Conservation (phyloP, 1,140 invertebrate species). For the Muscidifurax raptorellus region DNA sequence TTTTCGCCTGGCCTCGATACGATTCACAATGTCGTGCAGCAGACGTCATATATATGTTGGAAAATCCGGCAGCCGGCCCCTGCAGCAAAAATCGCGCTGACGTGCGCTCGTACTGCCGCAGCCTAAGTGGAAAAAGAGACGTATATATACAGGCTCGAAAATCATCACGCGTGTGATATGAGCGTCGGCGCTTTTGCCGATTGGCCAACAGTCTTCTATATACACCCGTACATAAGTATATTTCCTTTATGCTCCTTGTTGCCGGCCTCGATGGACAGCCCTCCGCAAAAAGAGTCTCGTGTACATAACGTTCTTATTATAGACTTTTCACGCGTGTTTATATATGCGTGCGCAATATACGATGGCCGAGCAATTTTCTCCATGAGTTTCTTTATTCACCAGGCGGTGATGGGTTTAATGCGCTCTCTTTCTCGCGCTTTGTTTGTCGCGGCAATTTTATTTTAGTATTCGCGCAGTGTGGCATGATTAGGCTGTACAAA, state of each 20-base stretch:
- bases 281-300: not conserved
- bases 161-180: not conserved
- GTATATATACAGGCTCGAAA: not conserved
- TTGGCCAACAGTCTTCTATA: not conserved
- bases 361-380: too few species aligned
- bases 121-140: not conserved
- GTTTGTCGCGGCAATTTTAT: not conserved
- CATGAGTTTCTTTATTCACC: too few species aligned
- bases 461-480: not conserved
- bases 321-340: not conserved
- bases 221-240: not conserved
- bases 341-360: not conserved
- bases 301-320: not conserved
- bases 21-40: not conserved
- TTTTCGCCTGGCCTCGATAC: not conserved
- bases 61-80: not conserved
- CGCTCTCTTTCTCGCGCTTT: not conserved
- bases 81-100: not conserved
- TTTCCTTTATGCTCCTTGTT: not conserved
- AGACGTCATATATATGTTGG: not conserved
- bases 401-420: too few species aligned
- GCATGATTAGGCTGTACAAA: not conserved
- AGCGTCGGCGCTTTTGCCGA: conserved; percentile 13
- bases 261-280: not conserved
- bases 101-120: not conserved